Evolutionary conservation across 2,888 invertebrate species (phyloP).

Genomic region (Pammene fasciana): DNA sequence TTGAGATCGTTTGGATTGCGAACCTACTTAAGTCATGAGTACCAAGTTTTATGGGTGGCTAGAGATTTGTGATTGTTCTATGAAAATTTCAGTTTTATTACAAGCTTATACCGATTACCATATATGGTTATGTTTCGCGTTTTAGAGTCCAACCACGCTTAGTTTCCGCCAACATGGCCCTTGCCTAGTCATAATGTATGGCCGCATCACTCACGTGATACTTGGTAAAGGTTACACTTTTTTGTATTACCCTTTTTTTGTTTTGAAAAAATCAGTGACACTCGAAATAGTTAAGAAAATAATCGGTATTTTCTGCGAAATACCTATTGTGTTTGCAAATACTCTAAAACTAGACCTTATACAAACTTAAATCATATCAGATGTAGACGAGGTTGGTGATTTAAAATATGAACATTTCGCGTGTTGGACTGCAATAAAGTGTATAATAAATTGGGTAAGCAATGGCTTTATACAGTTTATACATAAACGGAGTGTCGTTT

Average conservation of each 20-base stretch:
- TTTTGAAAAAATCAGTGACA: no score
- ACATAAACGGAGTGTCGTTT: conserved; percentile 16
- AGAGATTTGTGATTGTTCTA: background rate
- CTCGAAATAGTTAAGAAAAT: background rate
- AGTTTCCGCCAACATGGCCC: no score
- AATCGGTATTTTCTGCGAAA: background rate
- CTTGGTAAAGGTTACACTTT: background rate
- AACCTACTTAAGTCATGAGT: background rate
- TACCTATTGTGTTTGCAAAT: background rate
- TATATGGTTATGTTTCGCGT: background rate
- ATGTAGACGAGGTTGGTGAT: conserved; percentile 25
- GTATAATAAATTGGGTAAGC: conserved; percentile 6
- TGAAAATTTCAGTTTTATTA: background rate
- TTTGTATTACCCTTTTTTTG: no score
- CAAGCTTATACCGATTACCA: no score
- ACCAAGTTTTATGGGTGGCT: background rate
- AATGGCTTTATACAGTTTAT: conserved; percentile 1
- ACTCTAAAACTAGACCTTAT: conserved; percentile 21
- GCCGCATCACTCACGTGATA: no score
- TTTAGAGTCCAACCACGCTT: no score
- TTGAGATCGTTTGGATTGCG: conserved; percentile 1
- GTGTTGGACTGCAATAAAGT: conserved; percentile 27
- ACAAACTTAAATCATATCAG: conserved; percentile 24
- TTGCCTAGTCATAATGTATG: no score
- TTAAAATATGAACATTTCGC: conserved; percentile 35